A percentile compares a stretch with the other conserved stretches of the same genome.
Conservation (phyloP, 2,113 vertebrate species). For the Diadophis punctatus region DNA sequence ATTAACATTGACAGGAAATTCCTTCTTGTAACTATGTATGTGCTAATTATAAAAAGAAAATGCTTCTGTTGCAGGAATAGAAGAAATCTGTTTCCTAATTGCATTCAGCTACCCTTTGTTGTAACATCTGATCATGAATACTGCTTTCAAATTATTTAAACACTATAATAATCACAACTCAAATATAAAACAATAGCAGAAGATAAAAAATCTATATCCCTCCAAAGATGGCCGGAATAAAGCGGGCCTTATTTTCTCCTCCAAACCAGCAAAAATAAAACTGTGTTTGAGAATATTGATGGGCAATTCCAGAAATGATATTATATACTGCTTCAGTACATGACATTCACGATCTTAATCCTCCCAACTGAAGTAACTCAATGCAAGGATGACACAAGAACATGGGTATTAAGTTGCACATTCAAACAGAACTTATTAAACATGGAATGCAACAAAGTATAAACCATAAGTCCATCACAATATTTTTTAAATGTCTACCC, state of each 20-base stretch:
- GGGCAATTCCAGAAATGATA: neutral
- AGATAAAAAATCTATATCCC: neutral
- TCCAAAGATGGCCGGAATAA: neutral
- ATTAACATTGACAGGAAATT: neutral
- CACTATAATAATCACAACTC: neutral
- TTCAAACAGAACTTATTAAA: neutral
- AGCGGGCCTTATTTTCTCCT: neutral
- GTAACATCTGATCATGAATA: neutral
- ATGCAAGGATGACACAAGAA: neutral
- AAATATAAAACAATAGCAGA: neutral
- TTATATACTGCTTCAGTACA: neutral
- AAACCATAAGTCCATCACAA: neutral
- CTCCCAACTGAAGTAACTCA: neutral
- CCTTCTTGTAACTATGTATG: neutral
- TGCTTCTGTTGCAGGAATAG: neutral
- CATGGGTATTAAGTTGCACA: neutral
- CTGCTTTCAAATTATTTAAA: neutral
- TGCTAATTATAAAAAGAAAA: neutral
- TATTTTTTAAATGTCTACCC: neutral
- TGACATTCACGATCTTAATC: neutral
- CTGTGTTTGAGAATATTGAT: neutral
- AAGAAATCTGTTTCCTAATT: neutral
- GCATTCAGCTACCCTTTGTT: neutral
- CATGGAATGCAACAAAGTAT: neutral
- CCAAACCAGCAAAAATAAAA: neutral